Evolutionary conservation across 2,797 vertebrate species (phyloP), one percentile per base, ranked within the genome.

Genomic region (Gambelia wislizenii): DNA sequence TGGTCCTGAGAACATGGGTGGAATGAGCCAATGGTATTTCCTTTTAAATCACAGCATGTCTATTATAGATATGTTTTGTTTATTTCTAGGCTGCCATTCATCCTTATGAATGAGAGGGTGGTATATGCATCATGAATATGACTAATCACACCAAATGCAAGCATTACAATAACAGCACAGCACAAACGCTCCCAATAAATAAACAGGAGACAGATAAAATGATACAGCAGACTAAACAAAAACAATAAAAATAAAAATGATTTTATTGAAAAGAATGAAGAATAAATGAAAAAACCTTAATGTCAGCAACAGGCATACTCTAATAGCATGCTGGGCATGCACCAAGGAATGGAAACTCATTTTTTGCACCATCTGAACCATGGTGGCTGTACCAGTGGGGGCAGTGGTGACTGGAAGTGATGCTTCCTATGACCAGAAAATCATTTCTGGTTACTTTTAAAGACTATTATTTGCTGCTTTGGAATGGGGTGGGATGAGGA

Each of bases 21-120:
- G 81, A 94, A 93, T 90, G 86, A 76, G 74, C 79, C 20, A 0
- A 39, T 4, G 74, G 49, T 89, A 9, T 92, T 22, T 87, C 81
- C 52, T 42, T 42, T 22, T 7, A 81, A 42, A 82, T 42, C 2
- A 67, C 59, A 67, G 27, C 27, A 42, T 42, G 10, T 67, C 61
- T 67, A 44, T 67, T 49, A 78, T 49, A 52, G 14, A 74, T 2
- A 27, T 52, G 44, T 30, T 18, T 78, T 52, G 9, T 49, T 78
- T 33, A 74, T 74, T 74, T 74, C 16, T 74, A 39, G 70, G 70
- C 36, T 74, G 70, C 13, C n/a, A 6, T 16, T 39, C 70, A 74
- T 74, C 16, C 70, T 74, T 18, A 74, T 39, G 70, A n/a, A 18
- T 39, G 36, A 16, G 5, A 74, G 36, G 33, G 8, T 3, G 12